These are phyloP conservation scores for Sipha maydis DNA, from an alignment of 2,888 invertebrate genomes.

Conservation along the genomic window DNA sequence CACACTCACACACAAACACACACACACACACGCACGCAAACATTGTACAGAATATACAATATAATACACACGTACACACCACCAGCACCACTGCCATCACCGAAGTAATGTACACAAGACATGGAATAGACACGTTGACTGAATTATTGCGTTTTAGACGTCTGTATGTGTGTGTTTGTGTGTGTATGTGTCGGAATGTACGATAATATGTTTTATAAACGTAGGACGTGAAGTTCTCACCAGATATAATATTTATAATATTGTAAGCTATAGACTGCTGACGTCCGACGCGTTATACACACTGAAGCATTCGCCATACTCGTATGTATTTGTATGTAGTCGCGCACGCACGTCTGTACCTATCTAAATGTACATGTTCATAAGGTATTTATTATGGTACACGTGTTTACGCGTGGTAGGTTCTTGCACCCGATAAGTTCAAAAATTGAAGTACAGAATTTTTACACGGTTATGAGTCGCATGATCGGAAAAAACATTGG, in stretches of 20 bases:
- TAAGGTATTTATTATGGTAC: too few relatives aligned
- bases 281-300: too few relatives aligned
- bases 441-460: too few relatives aligned
- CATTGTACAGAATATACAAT: background rate
- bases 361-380: too few relatives aligned
- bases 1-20: background rate
- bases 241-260: background rate
- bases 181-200: constrained; percentile 13
- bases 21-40: background rate
- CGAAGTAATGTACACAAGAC: background rate
- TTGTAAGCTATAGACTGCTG: too few relatives aligned
- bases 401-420: too few relatives aligned
- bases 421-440: too few relatives aligned
- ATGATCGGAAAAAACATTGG: too few relatives aligned
- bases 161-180: background rate
- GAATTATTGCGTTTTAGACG: constrained; percentile 27
- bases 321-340: background rate
- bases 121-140: constrained; percentile 1
- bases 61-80: background rate
- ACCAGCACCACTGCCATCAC: background rate
- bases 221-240: constrained; percentile 16
- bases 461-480: too few relatives aligned
- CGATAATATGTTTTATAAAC: background rate
- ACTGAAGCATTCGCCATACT: too few relatives aligned
- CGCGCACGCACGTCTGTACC: too few relatives aligned